Percentiles rank a stretch among this genome's conserved stretches.
Conservation (phyloP, 2,113 vertebrate genomes). For the Gorsachius goisagi region DNA sequence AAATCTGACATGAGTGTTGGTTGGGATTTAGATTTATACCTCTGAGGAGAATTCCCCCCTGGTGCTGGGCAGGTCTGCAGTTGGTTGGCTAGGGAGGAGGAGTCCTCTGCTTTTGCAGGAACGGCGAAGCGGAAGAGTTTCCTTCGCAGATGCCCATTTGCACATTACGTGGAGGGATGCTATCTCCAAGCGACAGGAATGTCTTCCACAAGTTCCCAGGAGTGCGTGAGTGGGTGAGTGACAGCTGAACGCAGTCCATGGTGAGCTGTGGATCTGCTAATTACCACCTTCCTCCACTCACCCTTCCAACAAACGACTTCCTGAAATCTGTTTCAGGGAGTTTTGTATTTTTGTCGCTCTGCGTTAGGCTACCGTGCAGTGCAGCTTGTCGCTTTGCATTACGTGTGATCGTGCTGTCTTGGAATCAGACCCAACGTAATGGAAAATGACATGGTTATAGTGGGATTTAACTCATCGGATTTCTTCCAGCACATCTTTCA, state of each 20-base stretch:
- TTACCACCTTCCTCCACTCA: not conserved
- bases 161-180: not conserved
- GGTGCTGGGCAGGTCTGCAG: not conserved
- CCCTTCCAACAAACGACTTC: not conserved
- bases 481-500: not conserved
- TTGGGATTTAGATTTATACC: not conserved
- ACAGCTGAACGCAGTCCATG: not conserved
- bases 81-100: not conserved
- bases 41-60: not conserved
- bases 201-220: not conserved
- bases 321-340: not conserved
- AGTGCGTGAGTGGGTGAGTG: not conserved
- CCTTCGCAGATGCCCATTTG: not conserved
- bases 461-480: not conserved
- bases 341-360: not conserved
- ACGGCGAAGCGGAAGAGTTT: not conserved
- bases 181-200: not conserved
- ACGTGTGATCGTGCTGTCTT: accelerated
- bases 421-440: accelerated
- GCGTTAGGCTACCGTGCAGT: not conserved
- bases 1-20: not conserved
- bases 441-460: not conserved
- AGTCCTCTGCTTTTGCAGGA: not conserved
- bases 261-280: not conserved
- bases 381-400: not conserved